Evolutionary conservation across 1,140 invertebrate genomes (phyloP), one percentile per base, ranked within the genome.

Genomic region (Drosophila pectinifera): DNA sequence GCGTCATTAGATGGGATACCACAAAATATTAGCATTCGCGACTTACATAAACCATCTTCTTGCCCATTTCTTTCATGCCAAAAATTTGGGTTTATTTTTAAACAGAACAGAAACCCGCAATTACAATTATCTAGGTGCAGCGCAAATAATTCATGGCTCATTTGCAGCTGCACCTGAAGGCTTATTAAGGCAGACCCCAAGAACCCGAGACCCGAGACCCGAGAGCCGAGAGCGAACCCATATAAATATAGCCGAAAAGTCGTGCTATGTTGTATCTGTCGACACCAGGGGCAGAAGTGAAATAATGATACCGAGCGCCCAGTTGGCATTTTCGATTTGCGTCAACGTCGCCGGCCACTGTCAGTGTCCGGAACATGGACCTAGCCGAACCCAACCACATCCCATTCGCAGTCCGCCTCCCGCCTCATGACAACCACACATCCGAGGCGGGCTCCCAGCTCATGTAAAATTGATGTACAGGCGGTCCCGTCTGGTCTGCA

Each of bases 131-230:
- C 39, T 67, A 43, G 73, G 49, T 65, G 59, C 54, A 46, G 49
- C 31, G 64, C 58, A 82, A 83, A 88, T 88, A 88, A 88, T 88
- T 81, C 83, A 88, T 77, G 83, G 62, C 83, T 83, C 84, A 88
- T 88, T 88, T 83, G 79, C 58, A 43, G 75, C 75, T 88, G 84
- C 83, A 88, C 83, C 83, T 88, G 84, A 89, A 89, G 84, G 76
- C 83, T 83, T 89, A 79, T 89, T 83, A 89, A 61, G 70, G 72
- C 56, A 68, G 49, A 53, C 31, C 28, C 46, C 55, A 57, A 39
- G 48, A 58, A 63, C 54, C 55, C 36, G 20, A 38, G 34, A 43
- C 41, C 55, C 65, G 49, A 56, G 26, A 31, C 1, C 26, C 26
- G 16, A 49, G 46, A 53, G 13, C 28, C 22, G 13, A 51, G 16